Base-by-base conservation (phyloP, 2,888 invertebrate genomes). In the Brachyopa scutellaris region DNA sequence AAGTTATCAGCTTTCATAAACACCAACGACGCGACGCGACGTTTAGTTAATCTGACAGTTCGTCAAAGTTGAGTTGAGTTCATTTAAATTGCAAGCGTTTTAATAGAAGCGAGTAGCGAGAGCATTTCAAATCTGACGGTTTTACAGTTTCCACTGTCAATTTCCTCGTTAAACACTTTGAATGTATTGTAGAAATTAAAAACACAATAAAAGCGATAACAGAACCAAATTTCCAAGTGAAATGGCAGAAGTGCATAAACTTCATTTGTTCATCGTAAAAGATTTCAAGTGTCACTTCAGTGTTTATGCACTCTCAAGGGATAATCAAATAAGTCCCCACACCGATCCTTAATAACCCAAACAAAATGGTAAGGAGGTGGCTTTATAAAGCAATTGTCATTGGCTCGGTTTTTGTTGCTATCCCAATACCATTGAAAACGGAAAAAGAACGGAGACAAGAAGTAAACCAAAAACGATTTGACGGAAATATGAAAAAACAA, bases 311-410 rank as follows among this genome's bases (percentile, higher is more conserved):
- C 62, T 62, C 67, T 40, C 66, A 8, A 45, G 61, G 47, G 53
- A n/a, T 31, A 47, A 49, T 55, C 61, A 31, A 23, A 73, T 45
- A 69, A 62, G 64, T 42, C 49, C 17, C 33, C 33, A 36, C 29
- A 62, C 62, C 33, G 67, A 67, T 57, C 55, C 42, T 45, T 64
- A 74, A 74, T 69, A 74, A 74, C 40, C 49, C n/a, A n/a, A 62
- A 67, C 62, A 73, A 73, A 67, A 11, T 29, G 31, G 31, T 45
- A 42, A 53, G 45, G 26, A 26, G 23, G 9, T 17, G 8, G 23
- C 29, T 62, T 36, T 38, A 53, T 53, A 31, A 42, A 53, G 42
- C 42, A 45, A 55, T 45, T 53, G 66, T 66, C 67, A 55, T 55
- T 67, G 29, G 7, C 40, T 3, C 6, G 26, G 3, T 6, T 3